Evolutionary conservation across 2,888 invertebrate species (phyloP), one percentile per base, ranked within the genome.

Genomic region (Periphyllus acericola): DNA sequence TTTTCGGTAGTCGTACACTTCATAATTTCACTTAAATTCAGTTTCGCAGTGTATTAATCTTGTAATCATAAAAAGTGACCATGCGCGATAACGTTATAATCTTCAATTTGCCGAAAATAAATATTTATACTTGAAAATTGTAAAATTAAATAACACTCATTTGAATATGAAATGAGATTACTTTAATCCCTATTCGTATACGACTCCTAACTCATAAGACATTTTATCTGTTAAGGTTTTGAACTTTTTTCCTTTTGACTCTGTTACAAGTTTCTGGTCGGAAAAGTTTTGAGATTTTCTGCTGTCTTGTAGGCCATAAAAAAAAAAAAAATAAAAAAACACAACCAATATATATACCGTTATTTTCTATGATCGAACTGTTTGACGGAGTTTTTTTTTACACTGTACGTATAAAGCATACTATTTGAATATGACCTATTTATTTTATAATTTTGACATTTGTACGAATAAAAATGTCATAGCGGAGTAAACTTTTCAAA

Each of bases 181-280:
- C 11, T 14, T 11, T 46, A 46, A 74, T 74, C 25, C 74, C 40
- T 40, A n/a, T 46, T 14, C 46, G 11, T 75, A n/a, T 46, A 40
- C 0, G n/a, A 46, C n/a, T 46, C 1, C n/a, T 32, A 36, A 75
- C 9, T n/a, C 25, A 46, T 46, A 75, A 74, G 19, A 78, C 21
- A 55, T 34, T 55, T 79, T 79, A 25, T 34, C 32, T 14, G 6
- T 11, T 9, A 11, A 9, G 21, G 25, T 34, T 52, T 55, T 34
- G 21, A 60, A 68, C 52, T 72, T 46, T 71, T 46, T 46, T 46
- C 14, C 46, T 46, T 46, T 46, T 46, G 1, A 46, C 14, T 52
- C 19, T 25, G n/a, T 32, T 74, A 74, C 74, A 34, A 74, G 32
- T 60, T 60, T 83, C 32, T n/a, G 74, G 72, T 60, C 19, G 55